These are phyloP conservation scores for Caenorhabditis panamensis DNA, from an alignment of 2,888 invertebrate species.

Conservation along the genomic window DNA sequence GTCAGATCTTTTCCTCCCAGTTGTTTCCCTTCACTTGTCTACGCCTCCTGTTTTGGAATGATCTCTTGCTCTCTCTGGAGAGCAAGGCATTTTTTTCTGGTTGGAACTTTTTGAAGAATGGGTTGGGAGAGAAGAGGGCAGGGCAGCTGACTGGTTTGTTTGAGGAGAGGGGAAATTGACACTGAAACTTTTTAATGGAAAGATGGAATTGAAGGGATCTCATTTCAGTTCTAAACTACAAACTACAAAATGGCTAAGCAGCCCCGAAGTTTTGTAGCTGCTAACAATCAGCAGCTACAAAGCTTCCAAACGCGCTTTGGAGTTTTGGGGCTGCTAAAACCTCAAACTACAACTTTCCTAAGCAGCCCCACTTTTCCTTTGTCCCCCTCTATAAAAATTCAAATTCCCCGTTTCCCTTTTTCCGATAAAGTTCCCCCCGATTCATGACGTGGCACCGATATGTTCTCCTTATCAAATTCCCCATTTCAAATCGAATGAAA, in stretches of 20 bases:
- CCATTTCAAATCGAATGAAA: background rate
- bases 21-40: background rate
- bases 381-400: too few relatives aligned
- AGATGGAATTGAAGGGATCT: too few relatives aligned
- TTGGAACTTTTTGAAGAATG: background rate
- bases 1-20: background rate
- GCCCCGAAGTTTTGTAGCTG: too few relatives aligned
- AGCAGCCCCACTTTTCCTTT: too few relatives aligned
- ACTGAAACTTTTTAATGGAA: background rate
- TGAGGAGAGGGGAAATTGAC: background rate
- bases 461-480: background rate
- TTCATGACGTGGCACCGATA: background rate
- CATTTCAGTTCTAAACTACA: too few relatives aligned
- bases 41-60: background rate
- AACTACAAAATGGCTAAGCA: too few relatives aligned
- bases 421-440: background rate
- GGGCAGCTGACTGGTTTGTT: conserved; percentile 2
- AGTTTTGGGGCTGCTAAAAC: too few relatives aligned
- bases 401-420: background rate
- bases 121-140: background rate
- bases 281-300: too few relatives aligned
- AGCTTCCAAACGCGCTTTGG: too few relatives aligned
- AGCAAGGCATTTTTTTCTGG: background rate
- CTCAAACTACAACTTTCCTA: too few relatives aligned
- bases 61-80: background rate